Percentiles rank a stretch among this genome's conserved stretches.
phyloP scores from a whole-genome alignment of 92 coral and sea anemone species.

The Palythoa grandis region DNA sequence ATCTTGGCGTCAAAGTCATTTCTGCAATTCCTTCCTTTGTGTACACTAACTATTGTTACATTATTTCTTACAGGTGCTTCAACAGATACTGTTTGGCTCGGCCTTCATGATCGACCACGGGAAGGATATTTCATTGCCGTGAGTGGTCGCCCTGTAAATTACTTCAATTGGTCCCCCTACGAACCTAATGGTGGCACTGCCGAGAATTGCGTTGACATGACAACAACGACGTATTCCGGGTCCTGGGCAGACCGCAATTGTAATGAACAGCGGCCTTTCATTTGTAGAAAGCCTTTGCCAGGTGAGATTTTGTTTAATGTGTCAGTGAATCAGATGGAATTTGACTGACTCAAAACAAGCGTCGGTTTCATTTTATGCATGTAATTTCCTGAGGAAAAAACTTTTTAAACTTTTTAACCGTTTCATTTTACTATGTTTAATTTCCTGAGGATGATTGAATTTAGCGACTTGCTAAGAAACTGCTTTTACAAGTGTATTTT shows the following conservation, averaged over 20 bases:
- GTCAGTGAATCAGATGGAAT: background rate
- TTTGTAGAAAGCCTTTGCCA: conserved; percentile 70
- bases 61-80: conserved; percentile 30
- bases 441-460: too few species aligned
- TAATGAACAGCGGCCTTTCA: conserved; percentile 54
- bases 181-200: conserved; percentile 74
- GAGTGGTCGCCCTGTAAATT: conserved; percentile 68
- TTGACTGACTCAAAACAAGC: background rate
- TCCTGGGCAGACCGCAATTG: conserved; percentile 88
- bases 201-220: conserved; percentile 79
- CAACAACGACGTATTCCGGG: conserved; percentile 43
- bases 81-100: conserved; percentile 77
- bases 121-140: conserved; percentile 77
- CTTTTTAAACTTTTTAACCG: too few species aligned
- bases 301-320: conserved; percentile 44
- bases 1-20: too few species aligned
- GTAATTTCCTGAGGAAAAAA: too few species aligned
- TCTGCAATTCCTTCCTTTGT: background rate
- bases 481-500: too few species aligned
- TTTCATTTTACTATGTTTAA: too few species aligned
- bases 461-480: too few species aligned
- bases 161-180: conserved; percentile 68
- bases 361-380: too few species aligned
- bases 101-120: conserved; percentile 64
- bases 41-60: background rate